Base-by-base conservation (phyloP, 1,140 invertebrate species). In the Thereuonema tuberculata region DNA sequence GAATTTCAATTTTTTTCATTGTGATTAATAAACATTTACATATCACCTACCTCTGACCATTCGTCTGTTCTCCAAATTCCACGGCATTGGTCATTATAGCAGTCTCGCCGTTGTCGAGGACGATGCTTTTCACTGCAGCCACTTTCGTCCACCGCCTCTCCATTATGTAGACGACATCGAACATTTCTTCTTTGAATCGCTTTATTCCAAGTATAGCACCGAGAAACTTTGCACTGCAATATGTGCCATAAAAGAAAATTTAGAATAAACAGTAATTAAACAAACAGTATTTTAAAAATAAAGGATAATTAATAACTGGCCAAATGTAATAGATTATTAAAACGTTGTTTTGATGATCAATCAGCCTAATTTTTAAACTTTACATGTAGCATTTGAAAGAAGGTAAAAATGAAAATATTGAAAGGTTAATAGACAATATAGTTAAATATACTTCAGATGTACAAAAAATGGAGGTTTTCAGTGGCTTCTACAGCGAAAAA, bases 1-100 rank as follows among this genome's bases (percentile, higher is more conserved):
- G n/a, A n/a, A n/a, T n/a, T n/a, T n/a, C n/a, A n/a, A n/a, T n/a
- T n/a, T n/a, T n/a, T n/a, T n/a, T n/a, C n/a, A n/a, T n/a, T n/a
- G n/a, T n/a, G n/a, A n/a, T n/a, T n/a, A n/a, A n/a, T n/a, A n/a
- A n/a, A n/a, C n/a, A n/a, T n/a, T n/a, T n/a, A n/a, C n/a, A n/a
- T n/a, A n/a, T n/a, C n/a, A 71, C 69, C 73, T 75, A 93, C 89
- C 80, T 89, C 83, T 25, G 86, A 90, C 89, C 89, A 93, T 62
- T 86, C 82, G 2, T 86, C 86, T 14, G 86, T 83, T 65, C 81
- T 80, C 90, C 89, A 94, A 15, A 83, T 82, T 0, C 86, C 85
- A 69, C 83, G 83, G 73, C 89, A 93, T 20, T 81, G 80, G 56
- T 83, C 80, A 65, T 86, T 87, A 72, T 82, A 81, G 68, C 88